phyloP scores from a whole-genome alignment of 2,888 invertebrate genomes.

The Meteorus colon region DNA sequence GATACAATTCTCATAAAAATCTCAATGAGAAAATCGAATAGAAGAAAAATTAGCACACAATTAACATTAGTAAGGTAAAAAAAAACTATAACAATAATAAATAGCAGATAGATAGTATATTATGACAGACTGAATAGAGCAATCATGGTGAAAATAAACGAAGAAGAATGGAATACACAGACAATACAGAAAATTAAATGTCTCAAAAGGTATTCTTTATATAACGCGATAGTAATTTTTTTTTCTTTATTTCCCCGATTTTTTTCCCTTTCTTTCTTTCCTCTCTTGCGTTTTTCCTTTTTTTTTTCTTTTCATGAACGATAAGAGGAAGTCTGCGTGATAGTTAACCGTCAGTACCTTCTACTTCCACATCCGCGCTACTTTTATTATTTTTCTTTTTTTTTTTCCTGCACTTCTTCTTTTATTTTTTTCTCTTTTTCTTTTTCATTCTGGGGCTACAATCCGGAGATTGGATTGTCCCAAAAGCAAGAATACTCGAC shows the following conservation, averaged over 20 bases:
- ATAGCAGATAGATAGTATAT: not conserved
- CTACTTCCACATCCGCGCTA: conserved; percentile 6
- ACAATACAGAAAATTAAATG: conserved; percentile 16
- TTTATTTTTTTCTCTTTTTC: conserved; percentile 6
- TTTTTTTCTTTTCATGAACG: not conserved
- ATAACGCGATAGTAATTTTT: conserved; percentile 29
- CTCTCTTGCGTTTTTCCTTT: not conserved
- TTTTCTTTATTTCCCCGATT: not conserved
- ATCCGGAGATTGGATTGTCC: conserved; percentile 50
- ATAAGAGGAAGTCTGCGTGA: conserved; percentile 36
- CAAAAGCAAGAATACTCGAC: conserved; percentile 42
- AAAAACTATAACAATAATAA: not conserved
- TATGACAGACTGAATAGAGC: too few species aligned
- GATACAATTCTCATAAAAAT: not conserved
- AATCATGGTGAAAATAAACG: not conserved
- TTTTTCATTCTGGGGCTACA: conserved; percentile 25
- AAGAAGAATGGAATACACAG: not conserved
- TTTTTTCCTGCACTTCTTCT: not conserved
- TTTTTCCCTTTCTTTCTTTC: not conserved
- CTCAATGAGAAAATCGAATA: not conserved
- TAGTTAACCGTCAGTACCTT: conserved; percentile 43
- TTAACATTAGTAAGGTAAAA: not conserved
- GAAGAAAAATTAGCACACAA: not conserved
- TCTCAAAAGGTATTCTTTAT: conserved; percentile 9
- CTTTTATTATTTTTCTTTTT: conserved; percentile 18